Base-by-base conservation (phyloP, 2,888 invertebrate genomes). In the Acronicta aceris region DNA sequence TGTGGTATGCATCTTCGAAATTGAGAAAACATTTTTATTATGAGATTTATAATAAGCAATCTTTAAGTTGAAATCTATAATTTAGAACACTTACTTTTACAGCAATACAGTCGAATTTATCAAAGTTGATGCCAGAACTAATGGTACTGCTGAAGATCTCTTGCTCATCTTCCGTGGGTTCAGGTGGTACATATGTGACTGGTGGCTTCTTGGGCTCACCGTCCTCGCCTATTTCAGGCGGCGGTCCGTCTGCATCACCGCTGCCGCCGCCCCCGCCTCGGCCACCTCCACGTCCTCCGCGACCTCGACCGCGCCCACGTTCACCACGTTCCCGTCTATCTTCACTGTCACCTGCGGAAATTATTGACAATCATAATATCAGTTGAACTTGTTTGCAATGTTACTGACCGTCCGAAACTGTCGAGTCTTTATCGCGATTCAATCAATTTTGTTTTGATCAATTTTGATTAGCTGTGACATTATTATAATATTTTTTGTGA, bases 101-200 rank as follows among this genome's bases (percentile, higher is more conserved):
- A 57, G 97, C 96, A 69, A 99, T 99, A 33, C 97, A 96, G 66
- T 99, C 98, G 62, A 97, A 98, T 83, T 98, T 98, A 60, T 97
- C 96, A 88, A 99, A 99, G 89, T 99, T 99, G 43, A 98, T 98
- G 0, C 99, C 99, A 0, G 96, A 96, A 13, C 95, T 94, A 12
- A 97, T 97, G 0, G 96, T 96, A 52, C 95, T 95, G 51, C 95
- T 95, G 77, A 97, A 98, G 40, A 98, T 95, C 62, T 96, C 96
- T 0, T 93, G 92, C 56, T 97, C 98, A 60, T 97, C 96, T 0
- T 95, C 95, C 0, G 96, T 95, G 0, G 97, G 96, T 46, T 98
- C 98, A 0, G 97, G 96, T 0, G 98, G 98, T 2, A 96, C 93
- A 47, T 96, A 95, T 53, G 96, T 96, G 40, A 96, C 95, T 0